Base-by-base conservation (phyloP, 2,888 invertebrate genomes). In the Colostygia pectinataria region DNA sequence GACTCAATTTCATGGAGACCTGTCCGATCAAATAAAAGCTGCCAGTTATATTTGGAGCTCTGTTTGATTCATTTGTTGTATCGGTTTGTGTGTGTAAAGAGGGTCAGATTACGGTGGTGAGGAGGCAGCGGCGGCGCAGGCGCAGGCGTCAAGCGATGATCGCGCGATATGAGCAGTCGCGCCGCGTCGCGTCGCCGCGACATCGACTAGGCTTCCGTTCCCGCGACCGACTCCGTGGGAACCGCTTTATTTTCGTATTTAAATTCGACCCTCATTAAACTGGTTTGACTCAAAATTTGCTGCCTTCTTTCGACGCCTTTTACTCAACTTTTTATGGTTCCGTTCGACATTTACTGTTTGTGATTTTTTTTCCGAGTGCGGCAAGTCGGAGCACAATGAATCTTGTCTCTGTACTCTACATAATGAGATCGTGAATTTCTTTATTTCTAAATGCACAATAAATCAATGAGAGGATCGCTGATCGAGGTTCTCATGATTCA, bases 221-320 rank as follows among this genome's bases (percentile, higher is more conserved):
- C 88, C 89, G 88, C 87, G 84, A 81, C 68, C 80, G 77, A 83
- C 80, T 78, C 83, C 90, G 90, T 90, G 90, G 89, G 90, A 90
- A 90, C 87, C 78, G 80, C 76, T 83, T 85, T 84, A 87, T 87
- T 88, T 85, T 87, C 88, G 76, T 87, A 89, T 90, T 88, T 86
- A 87, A 89, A 90, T 90, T 81, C 87, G 90, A 88, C 88, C 90
- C 90, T 86, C 90, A 90, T 89, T 89, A 90, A 90, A 90, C 90
- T 77, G 88, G 90, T 90, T 90, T 83, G 75, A 77, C 77, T 88
- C 83, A 88, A 90, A 87, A 90, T 89, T 89, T 80, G 88, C 89
- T 88, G 90, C 89, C 89, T 88, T 80, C 87, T 88, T 89, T 89
- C 88, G 88, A 83, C 89, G 89, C 88, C 88, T 90, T 89, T 89